Evolutionary conservation across 1,140 invertebrate genomes (phyloP).

Genomic region (Marisa cornuarietis): DNA sequence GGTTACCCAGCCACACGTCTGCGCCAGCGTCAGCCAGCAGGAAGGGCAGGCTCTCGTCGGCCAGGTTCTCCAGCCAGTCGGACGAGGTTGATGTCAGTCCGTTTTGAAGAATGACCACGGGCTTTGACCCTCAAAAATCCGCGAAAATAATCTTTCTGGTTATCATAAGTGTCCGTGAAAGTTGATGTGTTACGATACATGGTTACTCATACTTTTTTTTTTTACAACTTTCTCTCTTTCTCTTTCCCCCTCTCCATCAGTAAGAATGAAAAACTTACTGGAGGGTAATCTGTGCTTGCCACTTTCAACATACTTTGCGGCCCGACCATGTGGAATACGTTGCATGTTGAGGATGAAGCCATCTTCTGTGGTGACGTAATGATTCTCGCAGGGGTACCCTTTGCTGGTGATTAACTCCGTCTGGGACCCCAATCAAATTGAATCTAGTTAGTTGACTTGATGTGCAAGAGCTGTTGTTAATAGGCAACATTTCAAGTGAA

Average conservation of each 20-base stretch:
- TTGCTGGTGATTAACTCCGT: conserved; percentile 49
- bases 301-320: background rate
- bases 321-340: conserved; percentile 48
- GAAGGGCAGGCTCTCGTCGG: conserved; percentile 53
- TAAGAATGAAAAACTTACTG: no score
- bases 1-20: conserved; percentile 81
- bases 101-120: conserved; percentile 53
- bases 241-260: no score
- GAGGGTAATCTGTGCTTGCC: background rate
- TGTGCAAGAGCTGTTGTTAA: no score
- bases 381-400: conserved; percentile 54
- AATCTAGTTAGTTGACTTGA: no score
- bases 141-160: no score
- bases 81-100: conserved; percentile 45
- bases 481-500: no score
- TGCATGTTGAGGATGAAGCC: conserved; percentile 57
- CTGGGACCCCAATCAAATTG: conserved; percentile 20
- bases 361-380: conserved; percentile 52
- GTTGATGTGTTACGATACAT: no score
- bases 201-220: no score
- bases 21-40: conserved; percentile 77
- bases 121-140: conserved; percentile 4
- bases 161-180: background rate
- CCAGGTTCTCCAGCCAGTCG: conserved; percentile 47
- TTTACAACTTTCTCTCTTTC: no score